Evolutionary conservation across 2,888 invertebrate species (phyloP), one percentile per base, ranked within the genome.

Genomic region (Pyrrhia umbra): DNA sequence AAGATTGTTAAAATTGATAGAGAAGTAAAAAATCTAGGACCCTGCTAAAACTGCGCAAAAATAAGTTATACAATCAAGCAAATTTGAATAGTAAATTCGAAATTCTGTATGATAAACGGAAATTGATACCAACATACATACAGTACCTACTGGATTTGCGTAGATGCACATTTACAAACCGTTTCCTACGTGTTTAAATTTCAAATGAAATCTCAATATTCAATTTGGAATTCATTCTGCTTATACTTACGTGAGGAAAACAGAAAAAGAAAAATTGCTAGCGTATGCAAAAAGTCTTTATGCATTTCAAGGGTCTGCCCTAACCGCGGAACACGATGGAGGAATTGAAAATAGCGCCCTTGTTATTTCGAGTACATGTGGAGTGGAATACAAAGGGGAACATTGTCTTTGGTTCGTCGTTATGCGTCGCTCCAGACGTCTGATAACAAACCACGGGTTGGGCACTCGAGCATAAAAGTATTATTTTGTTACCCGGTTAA

Each of bases 321-420:
- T 85, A 87, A 87, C 90, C 90, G 75, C 89, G 79, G 85, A 86
- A 86, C 72, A 83, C 88, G 83, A 87, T 90, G 84, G 87, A 90
- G 88, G 91, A 93, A 93, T 93, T 92, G 92, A 93, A 93, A 94
- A 92, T 93, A 92, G 93, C 89, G 89, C 91, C 91, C 93, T 94
- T 94, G 93, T 94, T 94, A 94, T 94, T 93, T 93, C 87, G 88
- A 94, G 92, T 89, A 87, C 86, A 89, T 87, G 91, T 91, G 87
- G 90, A 93, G 92, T 86, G 92, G 90, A 92, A 90, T 90, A 91
- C 91, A 92, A 92, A 92, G 89, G 89, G 90, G 88, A 83, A 90
- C 88, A 90, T 90, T 93, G 92, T 92, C 91, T 93, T 90, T 86
- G 81, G 85, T 79, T 84, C 82, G 90, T 93, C 92, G 93, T 94